Evolutionary conservation across 2,888 invertebrate genomes (phyloP), one percentile per base, ranked within the genome.

Genomic region (Helicoverpa assulta): DNA sequence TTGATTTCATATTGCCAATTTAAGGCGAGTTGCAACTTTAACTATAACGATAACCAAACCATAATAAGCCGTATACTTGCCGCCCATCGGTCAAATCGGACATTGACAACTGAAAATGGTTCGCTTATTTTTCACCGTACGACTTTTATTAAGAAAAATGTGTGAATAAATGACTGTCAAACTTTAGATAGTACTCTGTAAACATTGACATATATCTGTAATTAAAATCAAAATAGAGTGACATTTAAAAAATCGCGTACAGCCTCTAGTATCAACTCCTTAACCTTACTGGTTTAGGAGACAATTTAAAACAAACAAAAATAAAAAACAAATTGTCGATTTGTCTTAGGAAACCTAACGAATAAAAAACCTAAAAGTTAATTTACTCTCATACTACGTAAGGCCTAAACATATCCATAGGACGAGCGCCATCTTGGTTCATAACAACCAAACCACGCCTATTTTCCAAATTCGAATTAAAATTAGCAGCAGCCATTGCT

Each of bases 371-470:
- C 26, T 88, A 93, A 92, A 92, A 85, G 67, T 55, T 53, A 70
- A 79, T 79, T 88, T 90, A 94, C 59, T 95, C 87, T 95, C 95
- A 95, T 95, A 95, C 95, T 50, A 96, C 96, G 75, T 96, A 96
- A 29, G 96, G 96, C 90, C 96, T 94, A 83, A 96, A 96, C 96
- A 96, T 96, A 73, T 96, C 95, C 77, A 93, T 89, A 5, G 93
- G 90, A 19, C 95, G 85, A 0, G 90, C 91, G 78, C 94, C 94
- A 91, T 96, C 95, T 93, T 95, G 95, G 57, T 91, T 91, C 89
- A 95, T 89, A 50, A 92, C 93, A 51, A 94, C 93, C 88, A 94
- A 84, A 70, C 95, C 94, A 70, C 95, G 93, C 82, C 96, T 90
- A 86, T 92, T 94, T 93, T 95, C 95, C 90, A 95, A 90, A 93